Conservation (phyloP, 2,797 vertebrate species). For the Avahi laniger region DNA sequence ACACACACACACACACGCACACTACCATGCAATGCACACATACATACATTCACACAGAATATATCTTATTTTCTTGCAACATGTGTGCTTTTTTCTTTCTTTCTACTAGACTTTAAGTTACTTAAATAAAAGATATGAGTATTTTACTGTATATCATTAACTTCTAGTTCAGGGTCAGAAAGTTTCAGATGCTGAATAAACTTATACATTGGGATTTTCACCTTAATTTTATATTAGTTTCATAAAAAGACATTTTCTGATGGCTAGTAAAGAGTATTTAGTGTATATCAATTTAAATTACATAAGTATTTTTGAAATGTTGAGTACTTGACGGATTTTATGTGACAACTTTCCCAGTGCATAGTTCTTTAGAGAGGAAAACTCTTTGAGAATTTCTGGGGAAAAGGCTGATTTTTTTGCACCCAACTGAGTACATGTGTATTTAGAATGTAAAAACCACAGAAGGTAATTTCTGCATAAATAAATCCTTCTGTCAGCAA, state of each 20-base stretch:
- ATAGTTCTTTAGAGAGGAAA: background rate
- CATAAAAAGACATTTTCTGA: background rate
- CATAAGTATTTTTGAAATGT: constrained; percentile 7
- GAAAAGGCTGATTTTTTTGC: background rate
- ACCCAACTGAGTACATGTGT: background rate
- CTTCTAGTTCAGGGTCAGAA: background rate
- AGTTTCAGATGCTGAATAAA: background rate
- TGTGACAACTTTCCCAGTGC: background rate
- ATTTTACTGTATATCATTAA: background rate
- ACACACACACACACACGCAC: background rate
- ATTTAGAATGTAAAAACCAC: background rate
- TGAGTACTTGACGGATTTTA: background rate
- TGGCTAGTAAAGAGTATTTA: background rate
- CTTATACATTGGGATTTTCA: background rate
- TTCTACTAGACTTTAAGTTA: background rate
- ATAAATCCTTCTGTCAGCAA: constrained; percentile 38
- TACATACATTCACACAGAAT: background rate
- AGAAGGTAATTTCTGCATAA: background rate
- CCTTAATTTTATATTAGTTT: background rate
- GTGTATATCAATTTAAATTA: background rate
- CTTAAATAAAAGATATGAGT: background rate
- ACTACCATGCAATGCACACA: background rate
- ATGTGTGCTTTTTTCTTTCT: too few species aligned
- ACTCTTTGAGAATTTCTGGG: background rate
- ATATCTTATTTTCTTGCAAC: background rate